Base-by-base conservation (phyloP, 1,140 invertebrate species). In the Augochlora pura region DNA sequence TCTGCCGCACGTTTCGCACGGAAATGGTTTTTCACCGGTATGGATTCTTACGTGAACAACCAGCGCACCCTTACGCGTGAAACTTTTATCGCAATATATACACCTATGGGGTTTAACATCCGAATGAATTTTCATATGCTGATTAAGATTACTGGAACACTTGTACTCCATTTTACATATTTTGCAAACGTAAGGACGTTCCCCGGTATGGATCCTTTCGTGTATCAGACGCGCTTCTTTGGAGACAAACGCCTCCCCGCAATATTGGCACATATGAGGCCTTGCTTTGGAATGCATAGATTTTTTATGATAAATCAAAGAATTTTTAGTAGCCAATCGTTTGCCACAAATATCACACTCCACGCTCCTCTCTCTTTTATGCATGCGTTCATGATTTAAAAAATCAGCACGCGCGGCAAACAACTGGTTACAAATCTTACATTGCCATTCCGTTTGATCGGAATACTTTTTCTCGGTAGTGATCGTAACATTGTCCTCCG, bases 11-110 rank as follows among this genome's bases (percentile, higher is more conserved):
- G 82, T 83, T 9, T 72, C 59, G 59, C 92, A 93, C 3, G 66
- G 39, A 77, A 89, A 93, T 4, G 95, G 95, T 78, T 95, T 95
- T 71, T 94, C 92, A 0, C 95, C 95, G 0, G 95, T 96, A 86
- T 96, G 96, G n/a, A 94, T 96, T 76, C 95, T 93, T 76, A 95
- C 94, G 86, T 96, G 95, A 77, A 96, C 95, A 64, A 92, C 93
- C 10, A 95, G 86, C 23, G 88, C 81, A 8, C 84, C 80, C 80
- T 88, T 92, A 0, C 89, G 83, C 23, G 81, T 93, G 87, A 92
- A 94, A 91, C 63, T 83, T 39, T 94, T 94, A 10, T 87, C 82
- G 79, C 95, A 95, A 66, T 91, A 88, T 6, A 69, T 86, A 14
- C 83, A 85, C 27, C 67, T 84, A 73, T 94, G 93, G 7, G 93